Evolutionary conservation across 2,797 vertebrate species (phyloP).

Genomic region (Rhinatrema bivittatum): DNA sequence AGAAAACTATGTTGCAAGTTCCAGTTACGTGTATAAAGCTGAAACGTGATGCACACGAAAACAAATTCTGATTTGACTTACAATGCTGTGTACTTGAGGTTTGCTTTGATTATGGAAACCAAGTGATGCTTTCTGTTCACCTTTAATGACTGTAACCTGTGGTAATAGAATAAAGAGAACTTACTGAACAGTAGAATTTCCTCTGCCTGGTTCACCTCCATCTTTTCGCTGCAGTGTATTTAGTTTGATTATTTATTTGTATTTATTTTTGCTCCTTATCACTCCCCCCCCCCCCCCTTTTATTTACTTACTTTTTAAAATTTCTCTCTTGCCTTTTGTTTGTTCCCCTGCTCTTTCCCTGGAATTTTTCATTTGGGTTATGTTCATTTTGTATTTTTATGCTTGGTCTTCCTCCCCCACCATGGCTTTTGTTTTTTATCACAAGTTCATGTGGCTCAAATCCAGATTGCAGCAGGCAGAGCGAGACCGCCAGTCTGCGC

Average conservation of each 20-base stretch:
- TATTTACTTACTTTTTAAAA: constrained; percentile 25
- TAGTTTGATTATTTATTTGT: constrained; percentile 19
- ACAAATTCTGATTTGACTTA: constrained; percentile 28
- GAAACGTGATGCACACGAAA: constrained; percentile 29
- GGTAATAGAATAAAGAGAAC: constrained; percentile 87
- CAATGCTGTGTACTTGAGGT: constrained; percentile 52
- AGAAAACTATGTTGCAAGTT: constrained; percentile 31
- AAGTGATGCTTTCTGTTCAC: constrained; percentile 79
- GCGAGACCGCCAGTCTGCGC: constrained; percentile 69
- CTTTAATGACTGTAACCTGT: constrained; percentile 87
- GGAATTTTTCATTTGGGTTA: constrained; percentile 45
- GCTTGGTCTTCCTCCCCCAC: constrained; percentile 51
- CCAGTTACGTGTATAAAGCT: constrained; percentile 36
- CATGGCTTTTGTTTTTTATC: constrained; percentile 72
- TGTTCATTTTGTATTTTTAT: constrained; percentile 42
- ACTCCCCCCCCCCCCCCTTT: constrained; percentile 20
- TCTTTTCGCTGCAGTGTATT: constrained; percentile 50
- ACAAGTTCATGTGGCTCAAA: constrained; percentile 84
- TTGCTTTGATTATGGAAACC: constrained; percentile 59
- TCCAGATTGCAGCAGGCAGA: constrained; percentile 89
- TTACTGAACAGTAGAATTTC: constrained; percentile 48
- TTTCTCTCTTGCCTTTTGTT: constrained; percentile 32
- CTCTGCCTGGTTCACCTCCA: constrained; percentile 74
- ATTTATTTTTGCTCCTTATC: constrained; percentile 31
- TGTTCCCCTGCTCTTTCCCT: constrained; percentile 2